A percentile compares a stretch with the other conserved stretches of the same genome.
These are phyloP conservation scores for Pangasius djambal DNA, from an alignment of 2,797 vertebrate genomes.

Conservation along the genomic window DNA sequence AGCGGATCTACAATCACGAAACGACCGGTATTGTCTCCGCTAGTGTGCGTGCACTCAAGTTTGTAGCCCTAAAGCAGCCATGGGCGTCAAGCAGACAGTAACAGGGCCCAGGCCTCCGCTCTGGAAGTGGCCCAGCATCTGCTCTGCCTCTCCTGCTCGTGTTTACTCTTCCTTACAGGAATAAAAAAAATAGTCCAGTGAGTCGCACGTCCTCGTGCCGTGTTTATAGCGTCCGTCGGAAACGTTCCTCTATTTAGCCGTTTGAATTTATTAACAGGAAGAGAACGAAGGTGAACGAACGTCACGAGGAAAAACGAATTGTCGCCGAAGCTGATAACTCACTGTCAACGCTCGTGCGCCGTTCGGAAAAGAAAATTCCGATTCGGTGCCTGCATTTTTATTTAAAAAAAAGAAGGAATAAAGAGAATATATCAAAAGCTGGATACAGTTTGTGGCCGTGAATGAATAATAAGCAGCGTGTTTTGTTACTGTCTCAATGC, in stretches of 20 bases:
- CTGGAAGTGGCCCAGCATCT: constrained; percentile 49
- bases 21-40: neutral
- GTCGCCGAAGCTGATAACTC: constrained; percentile 11
- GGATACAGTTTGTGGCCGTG: neutral
- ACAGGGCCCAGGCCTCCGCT: constrained; percentile 58
- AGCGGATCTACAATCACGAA: neutral
- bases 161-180: constrained; percentile 55
- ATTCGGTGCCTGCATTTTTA: neutral
- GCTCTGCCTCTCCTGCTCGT: constrained; percentile 46
- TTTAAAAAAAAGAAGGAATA: neutral
- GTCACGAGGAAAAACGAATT: constrained; percentile 31
- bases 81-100: constrained; percentile 43
- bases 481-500: neutral
- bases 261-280: constrained; percentile 48
- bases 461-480: neutral
- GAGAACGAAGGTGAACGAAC: constrained; percentile 39
- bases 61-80: neutral
- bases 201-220: constrained; percentile 8
- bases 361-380: neutral
- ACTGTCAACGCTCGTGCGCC: neutral
- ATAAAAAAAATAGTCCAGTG: constrained; percentile 48
- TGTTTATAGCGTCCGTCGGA: constrained; percentile 57
- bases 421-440: neutral
- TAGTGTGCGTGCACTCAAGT: neutral
- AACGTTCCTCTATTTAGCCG: constrained; percentile 44